phyloP scores from a whole-genome alignment of 2,113 vertebrate genomes.

The Clinocottus analis region DNA sequence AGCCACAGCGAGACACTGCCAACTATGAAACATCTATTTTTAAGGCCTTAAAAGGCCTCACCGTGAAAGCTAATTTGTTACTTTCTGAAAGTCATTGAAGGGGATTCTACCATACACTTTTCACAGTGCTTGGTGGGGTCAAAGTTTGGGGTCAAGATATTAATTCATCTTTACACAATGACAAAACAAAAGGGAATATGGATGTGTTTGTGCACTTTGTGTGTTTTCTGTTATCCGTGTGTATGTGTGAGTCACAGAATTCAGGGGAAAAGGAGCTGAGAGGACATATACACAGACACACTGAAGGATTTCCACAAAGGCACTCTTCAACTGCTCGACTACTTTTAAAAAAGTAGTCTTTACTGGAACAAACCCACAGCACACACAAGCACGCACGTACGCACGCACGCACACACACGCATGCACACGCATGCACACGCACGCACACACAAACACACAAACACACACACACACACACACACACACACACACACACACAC shows the following conservation, averaged over 20 bases:
- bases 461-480: constrained; percentile 4
- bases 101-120: not conserved
- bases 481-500: not conserved
- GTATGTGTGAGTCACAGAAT: constrained; percentile 76
- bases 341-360: constrained; percentile 50
- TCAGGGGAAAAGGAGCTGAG: constrained; percentile 76
- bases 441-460: constrained; percentile 33
- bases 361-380: constrained; percentile 67
- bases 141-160: not conserved
- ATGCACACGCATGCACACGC: not conserved
- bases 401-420: not conserved
- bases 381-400: constrained; percentile 6
- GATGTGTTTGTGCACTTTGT: constrained; percentile 15
- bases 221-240: constrained; percentile 16
- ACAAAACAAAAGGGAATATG: not conserved
- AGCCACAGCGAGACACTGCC: constrained; percentile 22
- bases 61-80: constrained; percentile 12
- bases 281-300: constrained; percentile 73
- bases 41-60: constrained; percentile 36
- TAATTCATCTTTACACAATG: constrained; percentile 12
- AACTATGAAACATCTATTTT: constrained; percentile 36
- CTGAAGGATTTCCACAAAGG: constrained; percentile 74
- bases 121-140: not conserved
- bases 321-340: constrained; percentile 36
- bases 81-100: constrained; percentile 6